A percentile compares a stretch with the other conserved stretches of the same genome.
Conservation (phyloP, 2,113 vertebrate genomes). For the Serinus canaria region DNA sequence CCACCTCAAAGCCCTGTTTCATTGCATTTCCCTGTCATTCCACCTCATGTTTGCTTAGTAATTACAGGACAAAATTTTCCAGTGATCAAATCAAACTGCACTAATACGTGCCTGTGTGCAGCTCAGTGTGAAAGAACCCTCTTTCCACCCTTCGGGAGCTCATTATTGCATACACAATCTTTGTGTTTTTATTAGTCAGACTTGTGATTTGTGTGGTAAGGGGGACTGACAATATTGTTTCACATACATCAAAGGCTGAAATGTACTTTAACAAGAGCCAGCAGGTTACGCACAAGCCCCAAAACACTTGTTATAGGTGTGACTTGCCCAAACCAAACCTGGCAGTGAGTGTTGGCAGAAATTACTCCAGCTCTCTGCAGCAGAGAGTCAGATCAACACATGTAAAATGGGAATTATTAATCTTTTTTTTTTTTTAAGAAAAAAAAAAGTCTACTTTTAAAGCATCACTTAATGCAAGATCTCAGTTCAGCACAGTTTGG, state of each 20-base stretch:
- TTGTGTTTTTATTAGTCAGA: slow-evolving; percentile 56
- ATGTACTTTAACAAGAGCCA: slow-evolving; percentile 57
- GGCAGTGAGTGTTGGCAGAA: slow-evolving; percentile 37
- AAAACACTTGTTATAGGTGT: slow-evolving; percentile 60
- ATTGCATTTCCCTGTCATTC: slow-evolving; percentile 43
- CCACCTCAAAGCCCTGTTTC: slow-evolving; percentile 42
- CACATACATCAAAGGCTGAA: slow-evolving; percentile 56
- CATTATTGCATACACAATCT: slow-evolving; percentile 57
- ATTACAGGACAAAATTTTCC: slow-evolving; percentile 62
- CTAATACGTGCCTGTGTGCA: slow-evolving; percentile 26
- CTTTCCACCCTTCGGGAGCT: slow-evolving; percentile 52
- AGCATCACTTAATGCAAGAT: neutral
- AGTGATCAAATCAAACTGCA: slow-evolving; percentile 55
- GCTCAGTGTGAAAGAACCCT: slow-evolving; percentile 34
- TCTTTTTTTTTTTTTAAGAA: neutral
- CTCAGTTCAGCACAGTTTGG: neutral
- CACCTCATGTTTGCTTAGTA: slow-evolving; percentile 35
- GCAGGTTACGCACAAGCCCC: slow-evolving; percentile 49
- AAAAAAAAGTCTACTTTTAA: neutral
- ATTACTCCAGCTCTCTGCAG: neutral
- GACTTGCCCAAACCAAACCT: slow-evolving; percentile 34
- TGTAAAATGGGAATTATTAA: neutral
- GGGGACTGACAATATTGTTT: slow-evolving; percentile 48
- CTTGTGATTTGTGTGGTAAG: slow-evolving; percentile 57
- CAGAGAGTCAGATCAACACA: neutral